Conservation (phyloP, 2,797 vertebrate genomes). For the Notolepis coatsorum region DNA sequence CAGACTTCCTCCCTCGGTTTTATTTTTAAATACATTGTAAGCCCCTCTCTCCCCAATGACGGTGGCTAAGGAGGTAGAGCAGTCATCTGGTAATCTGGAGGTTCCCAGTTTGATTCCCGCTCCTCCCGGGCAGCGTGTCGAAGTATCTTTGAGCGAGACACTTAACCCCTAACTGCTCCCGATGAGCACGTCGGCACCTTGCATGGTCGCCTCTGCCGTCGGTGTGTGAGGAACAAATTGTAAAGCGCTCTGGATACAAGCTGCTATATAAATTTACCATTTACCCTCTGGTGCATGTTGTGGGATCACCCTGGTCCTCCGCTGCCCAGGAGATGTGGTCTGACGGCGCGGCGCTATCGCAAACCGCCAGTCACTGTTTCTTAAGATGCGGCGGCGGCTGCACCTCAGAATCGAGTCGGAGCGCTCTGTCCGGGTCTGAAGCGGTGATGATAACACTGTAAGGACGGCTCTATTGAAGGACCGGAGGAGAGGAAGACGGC, state of each 20-base stretch:
- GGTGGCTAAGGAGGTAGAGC: too few relatives aligned
- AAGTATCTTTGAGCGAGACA: too few relatives aligned
- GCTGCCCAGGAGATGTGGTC: constrained; percentile 30
- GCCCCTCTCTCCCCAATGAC: too few relatives aligned
- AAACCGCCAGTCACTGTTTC: constrained; percentile 52
- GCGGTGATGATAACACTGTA: not conserved
- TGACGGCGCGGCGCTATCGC: constrained; percentile 54
- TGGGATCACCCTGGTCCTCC: constrained; percentile 5
- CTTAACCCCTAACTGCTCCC: too few relatives aligned
- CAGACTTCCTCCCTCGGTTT: too few relatives aligned
- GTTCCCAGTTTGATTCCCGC: too few relatives aligned
- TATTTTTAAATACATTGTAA: too few relatives aligned
- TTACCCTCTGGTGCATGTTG: constrained; percentile 4
- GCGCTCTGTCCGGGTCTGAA: constrained; percentile 36
- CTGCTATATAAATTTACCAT: not conserved
- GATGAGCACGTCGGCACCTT: too few relatives aligned
- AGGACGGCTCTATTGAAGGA: constrained; percentile 15
- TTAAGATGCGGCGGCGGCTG: constrained; percentile 35
- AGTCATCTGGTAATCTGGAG: too few relatives aligned
- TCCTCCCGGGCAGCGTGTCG: too few relatives aligned
- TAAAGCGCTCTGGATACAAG: not conserved
- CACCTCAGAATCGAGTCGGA: constrained; percentile 8
- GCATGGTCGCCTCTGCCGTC: not conserved
- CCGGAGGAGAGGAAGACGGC: constrained; percentile 4
- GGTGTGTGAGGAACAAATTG: not conserved